These are phyloP conservation scores for Aphaenogaster ashmeadi DNA, from an alignment of 1,140 invertebrate species.

Conservation along the genomic window DNA sequence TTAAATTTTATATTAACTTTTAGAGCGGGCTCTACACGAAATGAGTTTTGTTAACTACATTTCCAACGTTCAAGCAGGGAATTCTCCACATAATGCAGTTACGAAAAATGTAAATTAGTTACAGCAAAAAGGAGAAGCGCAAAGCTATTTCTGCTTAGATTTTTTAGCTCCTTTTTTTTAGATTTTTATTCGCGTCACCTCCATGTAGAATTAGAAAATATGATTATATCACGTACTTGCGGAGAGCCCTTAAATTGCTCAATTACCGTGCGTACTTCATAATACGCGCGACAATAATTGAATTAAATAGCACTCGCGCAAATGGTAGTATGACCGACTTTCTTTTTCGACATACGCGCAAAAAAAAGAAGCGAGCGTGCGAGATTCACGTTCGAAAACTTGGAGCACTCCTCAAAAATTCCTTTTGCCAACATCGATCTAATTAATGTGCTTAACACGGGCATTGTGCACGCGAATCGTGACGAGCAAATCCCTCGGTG, in stretches of 20 bases:
- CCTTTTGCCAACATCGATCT: constrained; percentile 34
- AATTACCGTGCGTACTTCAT: constrained; percentile 37
- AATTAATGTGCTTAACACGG: constrained; percentile 38
- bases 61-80: neutral
- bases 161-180: neutral
- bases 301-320: constrained; percentile 41
- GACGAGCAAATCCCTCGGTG: constrained; percentile 7
- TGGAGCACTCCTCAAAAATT: constrained; percentile 61
- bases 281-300: constrained; percentile 44
- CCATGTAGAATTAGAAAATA: neutral
- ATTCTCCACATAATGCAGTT: constrained; percentile 1
- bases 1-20: constrained; percentile 14
- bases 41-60: constrained; percentile 32
- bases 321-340: constrained; percentile 23
- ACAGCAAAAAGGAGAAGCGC: neutral
- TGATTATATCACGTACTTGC: constrained; percentile 42
- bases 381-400: constrained; percentile 3
- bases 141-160: neutral
- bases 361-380: neutral
- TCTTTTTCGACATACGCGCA: neutral
- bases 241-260: constrained; percentile 45
- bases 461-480: neutral
- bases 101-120: constrained; percentile 27
- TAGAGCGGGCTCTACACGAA: neutral
- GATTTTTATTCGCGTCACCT: constrained; percentile 25